Evolutionary conservation across 2,797 vertebrate genomes (phyloP).

Genomic region (Hypotaenidia okinawae): DNA sequence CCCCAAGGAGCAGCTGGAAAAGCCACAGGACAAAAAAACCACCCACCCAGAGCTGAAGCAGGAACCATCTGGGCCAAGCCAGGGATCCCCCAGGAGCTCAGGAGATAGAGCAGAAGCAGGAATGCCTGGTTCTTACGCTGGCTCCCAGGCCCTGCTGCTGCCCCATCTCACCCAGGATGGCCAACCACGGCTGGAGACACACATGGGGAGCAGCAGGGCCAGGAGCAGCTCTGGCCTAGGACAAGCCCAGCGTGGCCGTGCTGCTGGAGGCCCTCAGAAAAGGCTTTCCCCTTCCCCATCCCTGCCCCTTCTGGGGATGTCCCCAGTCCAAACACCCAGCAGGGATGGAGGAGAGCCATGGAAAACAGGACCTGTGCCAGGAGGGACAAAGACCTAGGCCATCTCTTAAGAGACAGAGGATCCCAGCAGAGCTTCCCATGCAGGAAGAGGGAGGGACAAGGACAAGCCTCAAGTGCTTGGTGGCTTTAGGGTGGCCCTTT

Average conservation of each 20-base stretch:
- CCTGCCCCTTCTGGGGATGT: not conserved
- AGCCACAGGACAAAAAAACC: not conserved
- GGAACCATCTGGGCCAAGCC: not conserved
- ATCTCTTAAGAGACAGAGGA: not conserved
- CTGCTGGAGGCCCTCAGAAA: not conserved
- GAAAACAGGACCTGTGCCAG: slow-evolving; percentile 13
- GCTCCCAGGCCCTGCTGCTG: not conserved
- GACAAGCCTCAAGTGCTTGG: not conserved
- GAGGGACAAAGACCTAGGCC: slow-evolving; percentile 16
- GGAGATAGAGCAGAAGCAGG: not conserved
- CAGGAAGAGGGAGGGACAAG: not conserved
- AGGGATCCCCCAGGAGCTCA: not conserved
- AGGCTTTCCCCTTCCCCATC: not conserved
- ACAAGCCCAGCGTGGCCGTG: fast-evolving
- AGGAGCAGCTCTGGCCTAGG: not conserved
- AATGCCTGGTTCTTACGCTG: not conserved
- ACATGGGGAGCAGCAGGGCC: fast-evolving
- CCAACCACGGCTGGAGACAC: fast-evolving
- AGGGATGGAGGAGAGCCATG: not conserved
- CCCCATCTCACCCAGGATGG: fast-evolving
- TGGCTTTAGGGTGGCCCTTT: not conserved
- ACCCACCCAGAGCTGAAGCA: not conserved
- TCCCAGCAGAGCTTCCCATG: not conserved
- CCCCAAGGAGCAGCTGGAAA: not conserved
- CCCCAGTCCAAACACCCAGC: slow-evolving; percentile 4